A percentile compares a stretch with the other conserved stretches of the same genome.
Evolutionary conservation across 2,797 vertebrate genomes (phyloP).

Genomic region (Periophthalmus magnuspinnatus): DNA sequence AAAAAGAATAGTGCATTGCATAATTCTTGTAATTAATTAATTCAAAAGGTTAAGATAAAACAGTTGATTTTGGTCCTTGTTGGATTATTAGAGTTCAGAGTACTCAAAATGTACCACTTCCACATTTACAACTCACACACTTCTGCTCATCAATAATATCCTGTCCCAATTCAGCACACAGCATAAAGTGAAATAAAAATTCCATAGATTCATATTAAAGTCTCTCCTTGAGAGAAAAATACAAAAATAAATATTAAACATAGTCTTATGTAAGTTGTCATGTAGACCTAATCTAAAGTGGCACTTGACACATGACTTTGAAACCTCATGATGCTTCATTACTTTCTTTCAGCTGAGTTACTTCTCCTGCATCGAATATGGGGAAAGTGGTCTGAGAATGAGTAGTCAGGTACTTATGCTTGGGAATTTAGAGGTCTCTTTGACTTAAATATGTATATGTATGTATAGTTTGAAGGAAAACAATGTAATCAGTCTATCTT

Average conservation of each 20-base stretch:
- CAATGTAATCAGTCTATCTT: constrained; percentile 18
- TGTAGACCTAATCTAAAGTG: constrained; percentile 52
- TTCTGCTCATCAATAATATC: constrained; percentile 1
- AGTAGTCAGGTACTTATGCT: constrained; percentile 18
- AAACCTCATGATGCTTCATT: constrained; percentile 26
- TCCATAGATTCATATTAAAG: constrained; percentile 69
- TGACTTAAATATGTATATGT: constrained; percentile 1
- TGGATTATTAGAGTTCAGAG: background rate
- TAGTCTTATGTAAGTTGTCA: constrained; percentile 35
- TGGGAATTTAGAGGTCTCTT: constrained; percentile 9
- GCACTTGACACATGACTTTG: constrained; percentile 58
- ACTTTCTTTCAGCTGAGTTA: constrained; percentile 9
- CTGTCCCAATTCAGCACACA: constrained; percentile 21
- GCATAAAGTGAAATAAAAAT: constrained; percentile 58
- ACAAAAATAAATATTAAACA: constrained; percentile 43
- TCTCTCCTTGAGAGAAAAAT: constrained; percentile 65
- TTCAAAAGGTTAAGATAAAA: background rate
- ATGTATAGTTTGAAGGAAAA: constrained; percentile 34
- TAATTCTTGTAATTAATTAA: background rate
- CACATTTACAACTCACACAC: constrained; percentile 20
- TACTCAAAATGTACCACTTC: background rate
- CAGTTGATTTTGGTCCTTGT: background rate
- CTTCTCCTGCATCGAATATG: constrained; percentile 26
- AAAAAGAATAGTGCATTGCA: background rate
- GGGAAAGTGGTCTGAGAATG: constrained; percentile 24